Base-by-base conservation (phyloP, 2,797 vertebrate genomes). In the Lepidocolaptes lacrymiger region DNA sequence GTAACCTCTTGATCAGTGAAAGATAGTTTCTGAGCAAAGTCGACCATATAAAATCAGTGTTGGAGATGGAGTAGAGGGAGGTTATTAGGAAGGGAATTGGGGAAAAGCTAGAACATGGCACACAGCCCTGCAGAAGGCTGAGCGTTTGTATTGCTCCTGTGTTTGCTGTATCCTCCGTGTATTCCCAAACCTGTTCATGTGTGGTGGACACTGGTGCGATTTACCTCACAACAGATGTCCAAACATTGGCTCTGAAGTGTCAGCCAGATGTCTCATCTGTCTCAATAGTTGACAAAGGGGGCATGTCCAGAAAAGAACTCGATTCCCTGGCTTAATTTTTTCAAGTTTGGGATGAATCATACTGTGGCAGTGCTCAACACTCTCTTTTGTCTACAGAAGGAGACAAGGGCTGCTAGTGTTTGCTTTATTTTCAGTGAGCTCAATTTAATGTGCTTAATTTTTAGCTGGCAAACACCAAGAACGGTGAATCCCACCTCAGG, bases 401-500 rank as follows among this genome's bases (percentile, higher is more conserved):
- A 95, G 54, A 78, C 54, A 58, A 95, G 71, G 36, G 39, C 58
- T 84, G 54, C n/a, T 86, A 48, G 27, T 59, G 76, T 86, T 91
- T 44, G 62, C 73, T 90, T 86, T 24, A 59, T 88, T 84, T 93
- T 73, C 88, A 88, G 36, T 58, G 34, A 89, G 62, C 48, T 94
- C 69, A 52, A 30, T 78, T 86, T 88, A 76, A 78, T 73, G 28
- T 78, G 34, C 51, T 82, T 94, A 78, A 73, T 69, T 82, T 95
- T 94, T 55, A 78, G 28, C 83, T 91, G 80, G 83, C 80, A 91
- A 88, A 79, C 66, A 79, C 73, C 48, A 88, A 88, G 77, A 59
- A 41, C 18, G 14, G 85, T 49, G 93, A 91, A 95, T 95, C 90
- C 90, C 94, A 96, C 90, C 85, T 88, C 39, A 44, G 85, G 64